Conservation (phyloP, 2,888 invertebrate genomes). For the Eristalis intricaria region DNA sequence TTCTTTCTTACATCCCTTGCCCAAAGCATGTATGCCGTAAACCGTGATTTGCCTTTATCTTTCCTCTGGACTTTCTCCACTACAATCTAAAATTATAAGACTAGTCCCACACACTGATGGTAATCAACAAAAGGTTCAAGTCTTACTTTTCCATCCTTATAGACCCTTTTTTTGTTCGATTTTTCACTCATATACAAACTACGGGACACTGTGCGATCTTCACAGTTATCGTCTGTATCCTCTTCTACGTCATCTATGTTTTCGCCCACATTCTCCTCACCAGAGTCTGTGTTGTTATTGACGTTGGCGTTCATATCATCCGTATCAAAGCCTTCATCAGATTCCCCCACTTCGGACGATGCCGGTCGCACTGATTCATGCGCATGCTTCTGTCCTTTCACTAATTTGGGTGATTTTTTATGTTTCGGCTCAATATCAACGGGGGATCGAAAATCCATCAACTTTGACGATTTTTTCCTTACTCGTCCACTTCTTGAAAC, state of each 20-base stretch:
- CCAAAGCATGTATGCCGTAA: slow-evolving; percentile 96
- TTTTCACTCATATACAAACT: slow-evolving; percentile 90
- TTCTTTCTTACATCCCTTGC: slow-evolving; percentile 91
- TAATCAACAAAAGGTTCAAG: not conserved
- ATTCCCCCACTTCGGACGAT: slow-evolving; percentile 49
- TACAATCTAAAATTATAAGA: slow-evolving; percentile 79
- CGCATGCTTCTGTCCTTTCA: slow-evolving; percentile 45
- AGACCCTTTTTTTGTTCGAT: slow-evolving; percentile 88
- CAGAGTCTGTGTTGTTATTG: slow-evolving; percentile 66
- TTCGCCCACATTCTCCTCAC: slow-evolving; percentile 73
- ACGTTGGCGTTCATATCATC: slow-evolving; percentile 73
- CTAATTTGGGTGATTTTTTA: slow-evolving; percentile 74
- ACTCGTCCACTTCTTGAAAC: slow-evolving; percentile 95
- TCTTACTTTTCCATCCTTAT: slow-evolving; percentile 83
- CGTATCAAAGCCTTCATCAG: slow-evolving; percentile 66
- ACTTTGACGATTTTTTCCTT: slow-evolving; percentile 96
- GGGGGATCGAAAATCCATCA: slow-evolving; percentile 95
- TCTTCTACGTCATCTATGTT: slow-evolving; percentile 74
- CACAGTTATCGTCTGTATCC: slow-evolving; percentile 75
- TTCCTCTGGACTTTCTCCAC: slow-evolving; percentile 89
- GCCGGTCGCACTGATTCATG: slow-evolving; percentile 29
- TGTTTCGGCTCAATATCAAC: slow-evolving; percentile 87
- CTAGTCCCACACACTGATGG: slow-evolving; percentile 52
- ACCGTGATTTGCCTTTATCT: slow-evolving; percentile 90
- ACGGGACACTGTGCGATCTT: slow-evolving; percentile 78